Percentiles rank a stretch among this genome's conserved stretches.
Evolutionary conservation across 1,140 invertebrate genomes (phyloP).

Genomic region (Elymnias hypermnestra): DNA sequence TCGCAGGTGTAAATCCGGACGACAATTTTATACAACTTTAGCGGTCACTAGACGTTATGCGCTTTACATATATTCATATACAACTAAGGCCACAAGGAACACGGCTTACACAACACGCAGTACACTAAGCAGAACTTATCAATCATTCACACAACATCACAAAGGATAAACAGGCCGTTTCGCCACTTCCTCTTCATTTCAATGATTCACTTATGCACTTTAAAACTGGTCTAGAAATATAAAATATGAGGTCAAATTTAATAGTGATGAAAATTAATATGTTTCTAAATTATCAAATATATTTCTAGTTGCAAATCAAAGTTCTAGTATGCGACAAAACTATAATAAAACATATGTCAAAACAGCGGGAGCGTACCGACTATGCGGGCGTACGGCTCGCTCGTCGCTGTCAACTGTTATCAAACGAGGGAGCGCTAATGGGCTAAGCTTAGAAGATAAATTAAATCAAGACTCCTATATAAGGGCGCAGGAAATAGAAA

Average conservation of each 20-base stretch:
- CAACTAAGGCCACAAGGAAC: slow-evolving; percentile 13
- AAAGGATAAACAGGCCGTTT: slow-evolving; percentile 32
- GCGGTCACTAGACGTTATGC: not conserved
- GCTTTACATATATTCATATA: not conserved
- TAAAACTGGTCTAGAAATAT: slow-evolving; percentile 20
- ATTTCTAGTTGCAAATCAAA: too few species aligned
- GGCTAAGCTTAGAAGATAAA: slow-evolving; percentile 60
- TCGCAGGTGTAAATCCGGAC: not conserved
- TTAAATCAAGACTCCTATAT: slow-evolving; percentile 55
- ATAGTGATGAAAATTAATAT: slow-evolving; percentile 12
- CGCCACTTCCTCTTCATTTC: slow-evolving; percentile 40
- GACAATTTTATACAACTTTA: slow-evolving; percentile 1
- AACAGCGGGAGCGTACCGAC: slow-evolving; percentile 1
- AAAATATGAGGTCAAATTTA: slow-evolving; percentile 25
- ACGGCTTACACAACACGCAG: slow-evolving; percentile 15
- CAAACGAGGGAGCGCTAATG: slow-evolving; percentile 56
- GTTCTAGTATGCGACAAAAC: too few species aligned
- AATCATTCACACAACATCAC: slow-evolving; percentile 26
- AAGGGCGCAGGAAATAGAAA: slow-evolving; percentile 61
- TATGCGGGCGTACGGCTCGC: slow-evolving; percentile 34
- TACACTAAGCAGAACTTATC: slow-evolving; percentile 23
- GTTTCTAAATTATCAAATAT: not conserved
- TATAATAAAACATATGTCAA: too few species aligned
- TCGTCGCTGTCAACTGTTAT: slow-evolving; percentile 53
- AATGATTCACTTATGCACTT: slow-evolving; percentile 32